These are phyloP conservation scores for Ataeniobius toweri DNA, from an alignment of 2,797 vertebrate species.

Conservation along the genomic window DNA sequence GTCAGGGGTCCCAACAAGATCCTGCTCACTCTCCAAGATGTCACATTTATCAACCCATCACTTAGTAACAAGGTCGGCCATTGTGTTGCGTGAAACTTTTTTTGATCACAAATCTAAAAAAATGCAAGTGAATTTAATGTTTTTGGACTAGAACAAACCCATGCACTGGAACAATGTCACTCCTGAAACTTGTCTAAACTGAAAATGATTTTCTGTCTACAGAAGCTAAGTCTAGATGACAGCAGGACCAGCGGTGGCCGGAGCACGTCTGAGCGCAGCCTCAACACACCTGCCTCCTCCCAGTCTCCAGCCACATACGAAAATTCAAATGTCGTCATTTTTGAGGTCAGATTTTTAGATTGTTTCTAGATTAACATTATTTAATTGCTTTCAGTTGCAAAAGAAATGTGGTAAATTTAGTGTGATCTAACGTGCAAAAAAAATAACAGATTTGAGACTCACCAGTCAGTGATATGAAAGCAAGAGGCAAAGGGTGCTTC, in stretches of 20 bases:
- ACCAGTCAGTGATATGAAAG: no score
- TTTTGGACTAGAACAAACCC: neutral
- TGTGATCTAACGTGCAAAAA: neutral
- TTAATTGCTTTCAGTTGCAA: neutral
- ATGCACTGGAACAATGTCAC: neutral
- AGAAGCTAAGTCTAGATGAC: constrained; percentile 81
- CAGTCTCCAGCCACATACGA: constrained; percentile 80
- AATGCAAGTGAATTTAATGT: neutral
- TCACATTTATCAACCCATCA: constrained; percentile 83
- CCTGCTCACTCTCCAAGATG: constrained; percentile 77
- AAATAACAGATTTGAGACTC: neutral
- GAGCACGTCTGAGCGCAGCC: constrained; percentile 63
- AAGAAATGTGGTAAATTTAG: neutral
- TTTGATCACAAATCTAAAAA: neutral
- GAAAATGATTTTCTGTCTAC: neutral
- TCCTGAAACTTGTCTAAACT: neutral
- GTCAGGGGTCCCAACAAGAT: constrained; percentile 80
- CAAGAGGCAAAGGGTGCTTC: no score
- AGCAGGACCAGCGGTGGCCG: constrained; percentile 67
- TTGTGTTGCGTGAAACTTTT: neutral
- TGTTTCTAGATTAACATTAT: neutral
- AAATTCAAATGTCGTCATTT: constrained; percentile 83
- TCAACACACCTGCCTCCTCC: constrained; percentile 55
- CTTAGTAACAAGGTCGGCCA: constrained; percentile 80
- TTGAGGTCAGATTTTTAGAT: constrained; percentile 70